Evolutionary conservation across 2,888 invertebrate genomes (phyloP).

Genomic region (Eremobia ochroleuca): DNA sequence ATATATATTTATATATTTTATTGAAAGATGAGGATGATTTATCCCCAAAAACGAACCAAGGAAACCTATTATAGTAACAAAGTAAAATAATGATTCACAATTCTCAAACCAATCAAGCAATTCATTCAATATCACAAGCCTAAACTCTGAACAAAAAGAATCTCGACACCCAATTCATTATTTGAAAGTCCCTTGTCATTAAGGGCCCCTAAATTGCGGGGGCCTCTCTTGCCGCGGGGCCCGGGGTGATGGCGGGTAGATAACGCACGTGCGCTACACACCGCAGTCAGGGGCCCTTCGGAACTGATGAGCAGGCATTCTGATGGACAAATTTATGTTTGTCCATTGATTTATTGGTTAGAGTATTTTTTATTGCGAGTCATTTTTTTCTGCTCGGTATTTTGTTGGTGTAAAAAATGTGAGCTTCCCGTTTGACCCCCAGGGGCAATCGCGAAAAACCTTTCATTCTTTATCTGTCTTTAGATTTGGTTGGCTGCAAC

Average conservation of each 20-base stretch:
- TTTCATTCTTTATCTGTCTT: background rate
- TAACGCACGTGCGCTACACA: conserved; percentile 71
- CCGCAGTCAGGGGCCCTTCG: conserved; percentile 48
- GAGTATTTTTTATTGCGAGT: background rate
- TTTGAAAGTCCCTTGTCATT: conserved; percentile 61
- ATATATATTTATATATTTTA: too few species aligned
- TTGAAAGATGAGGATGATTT: background rate
- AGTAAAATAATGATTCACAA: background rate
- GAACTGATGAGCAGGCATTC: conserved; percentile 56
- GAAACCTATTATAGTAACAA: background rate
- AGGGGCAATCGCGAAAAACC: background rate
- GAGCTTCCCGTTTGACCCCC: too few species aligned
- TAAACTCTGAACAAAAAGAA: conserved; percentile 49
- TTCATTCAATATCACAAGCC: conserved; percentile 28
- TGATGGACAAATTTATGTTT: conserved; percentile 51
- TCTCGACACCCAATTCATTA: conserved; percentile 64
- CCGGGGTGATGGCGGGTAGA: conserved; percentile 63
- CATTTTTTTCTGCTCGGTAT: background rate
- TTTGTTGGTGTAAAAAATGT: background rate
- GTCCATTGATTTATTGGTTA: conserved; percentile 48
- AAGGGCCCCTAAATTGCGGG: conserved; percentile 69
- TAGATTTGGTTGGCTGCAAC: background rate
- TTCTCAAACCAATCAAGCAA: conserved; percentile 41
- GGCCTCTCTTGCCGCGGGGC: conserved; percentile 54
- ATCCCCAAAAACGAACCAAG: background rate